Base-by-base conservation (phyloP, 1,140 invertebrate genomes). In the Saccostrea glomerata region DNA sequence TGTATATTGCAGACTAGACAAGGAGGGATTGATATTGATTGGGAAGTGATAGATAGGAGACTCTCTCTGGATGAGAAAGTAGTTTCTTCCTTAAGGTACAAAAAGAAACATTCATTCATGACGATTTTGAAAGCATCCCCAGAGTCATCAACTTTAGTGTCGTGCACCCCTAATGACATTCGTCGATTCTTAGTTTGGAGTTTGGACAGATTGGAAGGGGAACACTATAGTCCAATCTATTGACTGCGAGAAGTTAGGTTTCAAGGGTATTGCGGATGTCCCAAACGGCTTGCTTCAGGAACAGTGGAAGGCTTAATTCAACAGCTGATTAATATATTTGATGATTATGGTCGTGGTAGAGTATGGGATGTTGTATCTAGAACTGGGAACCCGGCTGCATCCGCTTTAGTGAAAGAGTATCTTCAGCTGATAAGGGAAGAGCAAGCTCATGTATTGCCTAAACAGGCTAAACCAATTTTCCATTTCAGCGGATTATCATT, bases 391-490 rank as follows among this genome's bases (percentile, higher is more conserved):
- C 85, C 85, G 17, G 77, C 82, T 13, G 55, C 84, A 82, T 82
- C 77, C 12, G 25, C 54, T 60, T 9, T 30, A 23, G 77, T 86
- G 66, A 82, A 84, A 82, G 17, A 60, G 47, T 89, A 86, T 56
- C 56, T 89, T n/a, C 87, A 89, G 60, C 82, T 86, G 13, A 47
- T 89, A 66, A 40, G 83, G 47, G 63, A 77, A 20, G 88, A 89
- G 84, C 85, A 87, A 23, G 88, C 88, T 11, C 88, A 87, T 85
- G 47, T 89, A 40, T 36, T 89, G n/a, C 86, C 82, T 25, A 87
- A 87, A 25, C 88, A 89, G 56, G 88, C 88, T 56, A 89, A 89
- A 66, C 88, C 73, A 54, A 87, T 89, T 63, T 87, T 87, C 85
- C 56, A 87, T 17, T 58, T 36, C 30, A 36, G 30, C 30, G 30